phyloP scores from a whole-genome alignment of 2,888 invertebrate genomes.

The Andrena haemorrhoa region DNA sequence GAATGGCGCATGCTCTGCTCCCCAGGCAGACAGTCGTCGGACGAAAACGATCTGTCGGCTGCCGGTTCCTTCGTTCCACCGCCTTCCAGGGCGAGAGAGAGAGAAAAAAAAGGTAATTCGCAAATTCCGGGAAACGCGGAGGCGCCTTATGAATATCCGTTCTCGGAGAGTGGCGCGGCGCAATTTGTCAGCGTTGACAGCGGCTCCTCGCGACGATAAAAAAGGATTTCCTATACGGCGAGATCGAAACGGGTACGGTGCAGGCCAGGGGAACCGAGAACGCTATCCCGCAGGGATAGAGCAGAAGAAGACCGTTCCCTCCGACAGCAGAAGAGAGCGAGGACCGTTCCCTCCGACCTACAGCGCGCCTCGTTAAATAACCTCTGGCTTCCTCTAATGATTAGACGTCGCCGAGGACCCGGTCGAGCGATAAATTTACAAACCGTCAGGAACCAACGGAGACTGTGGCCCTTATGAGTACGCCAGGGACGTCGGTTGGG shows the following conservation, averaged over 20 bases:
- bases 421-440: conserved; percentile 62
- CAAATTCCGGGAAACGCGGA: conserved; percentile 30
- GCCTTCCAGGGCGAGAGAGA: no score
- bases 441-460: conserved; percentile 33
- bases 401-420: conserved; percentile 53
- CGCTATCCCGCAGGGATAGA: background rate
- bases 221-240: conserved; percentile 39
- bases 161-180: conserved; percentile 52
- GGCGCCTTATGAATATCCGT: conserved; percentile 61
- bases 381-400: conserved; percentile 64
- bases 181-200: conserved; percentile 71
- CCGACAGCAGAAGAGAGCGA: no score
- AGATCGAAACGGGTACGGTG: conserved; percentile 31
- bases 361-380: conserved; percentile 68
- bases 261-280: background rate
- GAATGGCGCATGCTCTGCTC: conserved; percentile 43
- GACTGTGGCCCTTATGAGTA: conserved; percentile 36
- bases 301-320: background rate
- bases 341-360: conserved; percentile 49
- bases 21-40: conserved; percentile 13
- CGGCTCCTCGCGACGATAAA: conserved; percentile 63
- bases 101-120: conserved; percentile 37
- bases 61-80: background rate
- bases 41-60: conserved; percentile 44
- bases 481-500: background rate